These are phyloP conservation scores for Esox niger DNA, from an alignment of 2,113 vertebrate species.

Conservation along the genomic window DNA sequence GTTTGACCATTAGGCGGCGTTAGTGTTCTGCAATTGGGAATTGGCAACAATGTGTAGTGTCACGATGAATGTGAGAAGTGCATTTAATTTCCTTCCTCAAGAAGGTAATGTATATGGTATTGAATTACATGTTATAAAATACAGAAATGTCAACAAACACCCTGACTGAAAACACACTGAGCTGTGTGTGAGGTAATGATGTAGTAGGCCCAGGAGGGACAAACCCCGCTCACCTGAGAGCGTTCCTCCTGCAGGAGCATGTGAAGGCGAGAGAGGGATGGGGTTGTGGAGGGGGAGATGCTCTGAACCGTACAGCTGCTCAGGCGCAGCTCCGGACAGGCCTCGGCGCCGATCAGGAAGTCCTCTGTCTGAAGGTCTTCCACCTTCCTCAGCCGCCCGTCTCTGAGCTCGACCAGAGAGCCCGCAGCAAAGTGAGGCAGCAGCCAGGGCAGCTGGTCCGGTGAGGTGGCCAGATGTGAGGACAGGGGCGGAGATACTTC, in stretches of 20 bases:
- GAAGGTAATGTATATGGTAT: no score
- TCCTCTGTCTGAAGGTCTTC: slow-evolving; percentile 75
- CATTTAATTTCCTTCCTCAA: no score
- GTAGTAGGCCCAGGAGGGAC: background rate
- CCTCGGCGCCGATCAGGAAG: slow-evolving; percentile 66
- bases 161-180: background rate
- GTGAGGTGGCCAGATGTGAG: slow-evolving; percentile 12
- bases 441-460: slow-evolving; percentile 50
- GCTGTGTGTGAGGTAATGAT: no score
- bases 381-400: slow-evolving; percentile 67
- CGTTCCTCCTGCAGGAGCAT: slow-evolving; percentile 68
- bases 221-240: slow-evolving; percentile 60
- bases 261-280: slow-evolving; percentile 62
- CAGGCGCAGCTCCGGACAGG: slow-evolving; percentile 69
- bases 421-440: slow-evolving; percentile 71
- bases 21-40: background rate
- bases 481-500: background rate
- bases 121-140: no score
- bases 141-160: slow-evolving; percentile 5
- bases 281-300: slow-evolving; percentile 54
- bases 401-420: slow-evolving; percentile 72
- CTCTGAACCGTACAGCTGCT: slow-evolving; percentile 71
- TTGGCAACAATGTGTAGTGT: background rate
- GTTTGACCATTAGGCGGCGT: slow-evolving; percentile 19
- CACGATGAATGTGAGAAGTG: no score